Conservation (phyloP, 2,888 invertebrate species). For the Polydrusus pterygomalis region DNA sequence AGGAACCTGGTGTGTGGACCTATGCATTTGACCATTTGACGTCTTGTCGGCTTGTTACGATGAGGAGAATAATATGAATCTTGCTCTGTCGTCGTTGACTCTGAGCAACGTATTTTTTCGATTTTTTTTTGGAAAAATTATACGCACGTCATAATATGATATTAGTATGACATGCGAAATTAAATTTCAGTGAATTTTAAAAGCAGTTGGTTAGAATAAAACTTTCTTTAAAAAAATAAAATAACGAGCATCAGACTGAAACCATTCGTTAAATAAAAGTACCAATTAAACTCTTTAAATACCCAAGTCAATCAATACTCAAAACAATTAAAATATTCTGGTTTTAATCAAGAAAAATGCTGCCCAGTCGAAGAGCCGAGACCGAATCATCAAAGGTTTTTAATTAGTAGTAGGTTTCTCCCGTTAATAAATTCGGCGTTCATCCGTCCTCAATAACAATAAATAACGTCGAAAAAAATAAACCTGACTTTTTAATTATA, state of each 20-base stretch:
- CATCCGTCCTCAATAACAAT: conserved; percentile 54
- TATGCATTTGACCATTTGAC: too few species aligned
- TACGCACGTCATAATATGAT: too few species aligned
- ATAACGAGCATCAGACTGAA: conserved; percentile 2
- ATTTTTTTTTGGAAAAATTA: too few species aligned
- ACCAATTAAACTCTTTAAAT: conserved; percentile 7
- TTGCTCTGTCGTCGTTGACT: too few species aligned
- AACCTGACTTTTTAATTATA: conserved; percentile 63
- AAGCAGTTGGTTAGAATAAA: background rate
- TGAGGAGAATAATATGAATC: too few species aligned
- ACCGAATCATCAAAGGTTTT: conserved; percentile 45
- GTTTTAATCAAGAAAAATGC: conserved; percentile 24
- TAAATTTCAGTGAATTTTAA: background rate
- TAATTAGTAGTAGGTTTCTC: conserved; percentile 56
- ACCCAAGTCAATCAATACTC: conserved; percentile 5
- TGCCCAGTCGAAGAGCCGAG: conserved; percentile 23
- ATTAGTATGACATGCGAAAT: too few species aligned
- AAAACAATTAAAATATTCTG: conserved; percentile 19
- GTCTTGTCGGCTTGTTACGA: too few species aligned
- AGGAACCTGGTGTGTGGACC: too few species aligned
- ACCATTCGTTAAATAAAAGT: background rate
- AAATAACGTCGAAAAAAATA: conserved; percentile 53
- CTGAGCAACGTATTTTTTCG: too few species aligned
- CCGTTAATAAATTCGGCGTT: conserved; percentile 55
- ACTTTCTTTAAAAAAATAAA: background rate